Base-by-base conservation (phyloP, 2,888 invertebrate species). In the Yponomeuta plumbellus region DNA sequence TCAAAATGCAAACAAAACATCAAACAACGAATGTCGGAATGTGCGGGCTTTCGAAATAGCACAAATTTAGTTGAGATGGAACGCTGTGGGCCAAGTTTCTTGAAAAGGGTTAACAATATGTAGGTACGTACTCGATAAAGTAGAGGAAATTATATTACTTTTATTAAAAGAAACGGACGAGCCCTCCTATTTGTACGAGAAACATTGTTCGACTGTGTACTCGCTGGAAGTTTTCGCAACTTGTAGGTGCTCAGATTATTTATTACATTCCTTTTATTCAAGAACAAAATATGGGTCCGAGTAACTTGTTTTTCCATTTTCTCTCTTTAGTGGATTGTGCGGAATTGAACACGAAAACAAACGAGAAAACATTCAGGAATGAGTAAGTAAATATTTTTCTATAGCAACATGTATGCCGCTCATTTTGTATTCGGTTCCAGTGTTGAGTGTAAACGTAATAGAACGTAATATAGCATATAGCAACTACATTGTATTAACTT, bases 21-120 rank as follows among this genome's bases (percentile, higher is more conserved):
- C 85, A 85, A 86, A 85, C 81, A 81, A 83, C 76, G 79, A 77
- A 72, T 17, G 44, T 52, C 5, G 83, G 84, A 88, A 88, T 88
- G 84, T 86, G 81, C 84, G 83, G 84, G 83, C 20, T 78, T 83
- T 84, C 78, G 79, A 81, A 81, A 81, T 84, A 79, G 81, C 82
- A 82, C 83, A 87, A 83, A 86, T 87, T 84, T 81, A 83, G 44
- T 65, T 6, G 59, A 65, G 79, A 88, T 88, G 84, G 85, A 88
- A 88, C 85, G 83, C 79, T 81, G 79, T 77, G 78, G 76, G 83
- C 83, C 81, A 85, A 85, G 79, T 87, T 87, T 74, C 77, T 78
- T 84, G 84, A 88, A 85, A 88, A 88, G 88, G 88, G 86, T 88
- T 84, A 78, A 78, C 80, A 76, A 79, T 75, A 81, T 73, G 73